Conservation (phyloP, 2,888 invertebrate genomes). For the Tetranychus piercei region DNA sequence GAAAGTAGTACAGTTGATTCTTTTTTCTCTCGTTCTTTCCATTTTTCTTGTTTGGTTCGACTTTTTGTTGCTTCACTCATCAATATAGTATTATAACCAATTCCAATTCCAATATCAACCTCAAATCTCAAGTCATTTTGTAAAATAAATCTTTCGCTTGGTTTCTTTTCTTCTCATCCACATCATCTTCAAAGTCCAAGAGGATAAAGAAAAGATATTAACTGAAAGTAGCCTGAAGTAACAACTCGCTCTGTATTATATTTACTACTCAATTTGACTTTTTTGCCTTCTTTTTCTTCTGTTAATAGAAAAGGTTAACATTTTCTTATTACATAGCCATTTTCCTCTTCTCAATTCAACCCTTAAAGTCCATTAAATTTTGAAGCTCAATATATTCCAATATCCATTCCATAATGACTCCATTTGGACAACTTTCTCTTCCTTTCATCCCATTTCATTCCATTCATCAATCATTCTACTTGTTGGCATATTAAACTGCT, state of each 20-base stretch:
- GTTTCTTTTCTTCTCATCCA: not conserved
- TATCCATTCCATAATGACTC: not conserved
- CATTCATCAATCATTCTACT: no score
- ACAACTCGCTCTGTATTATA: not conserved
- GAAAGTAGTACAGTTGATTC: no score
- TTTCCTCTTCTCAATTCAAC: slow-evolving; percentile 2
- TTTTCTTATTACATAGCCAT: not conserved
- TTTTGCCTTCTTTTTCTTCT: not conserved
- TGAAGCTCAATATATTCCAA: not conserved
- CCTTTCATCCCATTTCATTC: no score
- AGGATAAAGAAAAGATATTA: not conserved
- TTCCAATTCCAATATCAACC: not conserved
- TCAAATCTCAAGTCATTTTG: not conserved
- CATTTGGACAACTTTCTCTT: no score
- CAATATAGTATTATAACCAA: not conserved
- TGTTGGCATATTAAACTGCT: no score
- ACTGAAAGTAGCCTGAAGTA: not conserved
- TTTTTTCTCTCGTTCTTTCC: no score
- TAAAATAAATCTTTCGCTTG: not conserved
- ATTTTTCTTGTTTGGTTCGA: not conserved
- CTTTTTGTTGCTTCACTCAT: not conserved
- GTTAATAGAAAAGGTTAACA: not conserved
- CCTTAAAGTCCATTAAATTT: not conserved
- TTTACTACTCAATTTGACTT: no score
- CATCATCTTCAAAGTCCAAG: not conserved